phyloP scores from a whole-genome alignment of 1,140 invertebrate genomes.

The Belonocnema kinseyi region DNA sequence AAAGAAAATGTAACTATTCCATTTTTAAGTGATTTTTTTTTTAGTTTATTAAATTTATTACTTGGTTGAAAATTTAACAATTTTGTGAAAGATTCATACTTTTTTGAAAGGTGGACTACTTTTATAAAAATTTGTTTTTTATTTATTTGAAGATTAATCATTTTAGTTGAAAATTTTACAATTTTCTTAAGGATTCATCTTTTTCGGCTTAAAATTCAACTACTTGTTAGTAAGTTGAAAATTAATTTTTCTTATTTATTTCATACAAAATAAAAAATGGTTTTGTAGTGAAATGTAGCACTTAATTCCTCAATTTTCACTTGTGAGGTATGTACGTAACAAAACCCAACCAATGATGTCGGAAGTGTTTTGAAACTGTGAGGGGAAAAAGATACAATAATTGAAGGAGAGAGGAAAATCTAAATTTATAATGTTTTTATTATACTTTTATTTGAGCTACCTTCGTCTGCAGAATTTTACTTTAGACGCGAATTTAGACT shows the following conservation, averaged over 20 bases:
- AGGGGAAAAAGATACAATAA: background rate
- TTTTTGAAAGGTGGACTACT: background rate
- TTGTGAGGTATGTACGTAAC: background rate
- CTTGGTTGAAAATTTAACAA: too few species aligned
- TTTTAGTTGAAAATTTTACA: too few species aligned
- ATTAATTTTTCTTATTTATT: background rate
- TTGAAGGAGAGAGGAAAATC: background rate
- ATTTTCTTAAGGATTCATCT: too few species aligned
- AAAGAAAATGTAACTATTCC: too few species aligned
- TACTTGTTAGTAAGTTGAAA: too few species aligned
- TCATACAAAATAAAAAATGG: background rate
- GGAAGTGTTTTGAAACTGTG: conserved; percentile 7
- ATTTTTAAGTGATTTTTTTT: too few species aligned
- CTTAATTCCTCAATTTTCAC: background rate
- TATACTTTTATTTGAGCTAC: background rate
- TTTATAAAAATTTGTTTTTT: background rate
- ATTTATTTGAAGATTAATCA: too few species aligned
- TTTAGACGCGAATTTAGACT: background rate
- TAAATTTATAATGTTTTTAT: background rate
- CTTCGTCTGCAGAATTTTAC: background rate
- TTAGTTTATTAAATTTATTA: too few species aligned
- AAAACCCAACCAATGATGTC: conserved; percentile 1
- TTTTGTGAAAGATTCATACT: too few species aligned
- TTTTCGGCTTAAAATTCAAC: too few species aligned
- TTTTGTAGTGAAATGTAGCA: background rate